Evolutionary conservation across 2,888 invertebrate species (phyloP).

Genomic region (Apoda limacodes): DNA sequence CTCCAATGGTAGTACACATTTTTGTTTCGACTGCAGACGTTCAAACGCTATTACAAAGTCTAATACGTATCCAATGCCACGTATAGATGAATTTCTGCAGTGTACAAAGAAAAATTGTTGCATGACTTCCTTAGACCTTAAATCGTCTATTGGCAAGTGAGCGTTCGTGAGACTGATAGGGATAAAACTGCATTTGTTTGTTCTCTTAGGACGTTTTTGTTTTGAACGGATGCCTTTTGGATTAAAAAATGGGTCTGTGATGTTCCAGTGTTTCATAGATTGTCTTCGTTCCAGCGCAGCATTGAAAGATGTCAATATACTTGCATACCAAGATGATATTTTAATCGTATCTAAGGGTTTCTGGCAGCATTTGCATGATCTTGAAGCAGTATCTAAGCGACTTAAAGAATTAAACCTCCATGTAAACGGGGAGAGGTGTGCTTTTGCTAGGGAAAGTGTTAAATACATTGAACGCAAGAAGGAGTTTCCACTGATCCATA

Average conservation of each 20-base stretch:
- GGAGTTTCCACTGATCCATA: neutral
- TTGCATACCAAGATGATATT: conserved; percentile 11
- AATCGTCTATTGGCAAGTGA: conserved; percentile 35
- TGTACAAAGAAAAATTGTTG: conserved; percentile 22
- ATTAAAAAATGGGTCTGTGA: conserved; percentile 26
- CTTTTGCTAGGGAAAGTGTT: conserved; percentile 1
- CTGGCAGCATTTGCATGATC: too few relatives aligned
- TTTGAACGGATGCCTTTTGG: conserved; percentile 18
- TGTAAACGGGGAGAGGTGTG: conserved; percentile 4
- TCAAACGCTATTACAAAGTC: neutral
- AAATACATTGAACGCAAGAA: conserved; percentile 2
- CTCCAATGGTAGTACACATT: conserved; percentile 22
- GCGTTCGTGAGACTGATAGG: conserved; percentile 11
- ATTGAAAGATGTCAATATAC: conserved; percentile 15
- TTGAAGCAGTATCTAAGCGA: conserved; percentile 3
- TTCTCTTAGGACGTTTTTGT: neutral
- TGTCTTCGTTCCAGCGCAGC: conserved; percentile 10
- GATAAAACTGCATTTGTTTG: conserved; percentile 1
- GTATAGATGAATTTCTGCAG: conserved; percentile 36
- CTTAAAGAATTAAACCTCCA: conserved; percentile 1
- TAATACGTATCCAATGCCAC: conserved; percentile 18
- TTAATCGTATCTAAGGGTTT: too few relatives aligned
- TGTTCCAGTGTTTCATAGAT: conserved; percentile 22
- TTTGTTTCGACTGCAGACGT: conserved; percentile 20
- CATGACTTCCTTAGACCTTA: conserved; percentile 32